A percentile compares a stretch with the other conserved stretches of the same genome.
Evolutionary conservation across 2,888 invertebrate species (phyloP).

Genomic region (Clostera curtula): DNA sequence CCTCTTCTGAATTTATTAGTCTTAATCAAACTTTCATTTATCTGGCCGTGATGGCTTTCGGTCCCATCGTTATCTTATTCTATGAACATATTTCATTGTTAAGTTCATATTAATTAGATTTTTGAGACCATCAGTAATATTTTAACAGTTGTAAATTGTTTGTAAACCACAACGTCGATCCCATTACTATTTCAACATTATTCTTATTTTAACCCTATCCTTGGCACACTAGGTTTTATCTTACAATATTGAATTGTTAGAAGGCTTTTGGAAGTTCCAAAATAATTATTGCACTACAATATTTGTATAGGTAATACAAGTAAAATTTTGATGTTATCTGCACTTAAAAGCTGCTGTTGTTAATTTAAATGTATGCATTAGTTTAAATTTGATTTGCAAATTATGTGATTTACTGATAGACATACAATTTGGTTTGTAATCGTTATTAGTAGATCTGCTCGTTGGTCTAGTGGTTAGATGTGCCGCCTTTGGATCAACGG

Average conservation of each 20-base stretch:
- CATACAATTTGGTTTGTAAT: slow-evolving; percentile 33
- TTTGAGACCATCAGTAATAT: no score
- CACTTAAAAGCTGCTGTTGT: slow-evolving; percentile 39
- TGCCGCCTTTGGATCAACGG: slow-evolving; percentile 29
- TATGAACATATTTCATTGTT: slow-evolving; percentile 18
- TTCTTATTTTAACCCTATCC: no score
- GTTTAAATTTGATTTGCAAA: slow-evolving; percentile 57
- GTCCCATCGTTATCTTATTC: slow-evolving; percentile 18
- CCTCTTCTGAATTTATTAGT: slow-evolving; percentile 41
- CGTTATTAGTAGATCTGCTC: no score
- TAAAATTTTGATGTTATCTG: slow-evolving; percentile 45
- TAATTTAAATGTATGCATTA: slow-evolving; percentile 46
- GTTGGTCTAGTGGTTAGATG: no score
- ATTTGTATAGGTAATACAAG: slow-evolving; percentile 30
- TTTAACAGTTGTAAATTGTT: no score
- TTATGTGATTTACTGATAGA: slow-evolving; percentile 29
- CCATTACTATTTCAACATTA: no score
- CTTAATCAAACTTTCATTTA: slow-evolving; percentile 35
- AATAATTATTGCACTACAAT: no score
- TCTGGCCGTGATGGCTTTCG: slow-evolving; percentile 31
- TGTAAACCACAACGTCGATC: no score
- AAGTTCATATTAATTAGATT: slow-evolving; percentile 5
- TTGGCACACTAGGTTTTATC: no score
- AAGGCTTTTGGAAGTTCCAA: no score
- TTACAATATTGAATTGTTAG: no score